phyloP scores from a whole-genome alignment of 2,888 invertebrate genomes.

The Craniophora ligustri region DNA sequence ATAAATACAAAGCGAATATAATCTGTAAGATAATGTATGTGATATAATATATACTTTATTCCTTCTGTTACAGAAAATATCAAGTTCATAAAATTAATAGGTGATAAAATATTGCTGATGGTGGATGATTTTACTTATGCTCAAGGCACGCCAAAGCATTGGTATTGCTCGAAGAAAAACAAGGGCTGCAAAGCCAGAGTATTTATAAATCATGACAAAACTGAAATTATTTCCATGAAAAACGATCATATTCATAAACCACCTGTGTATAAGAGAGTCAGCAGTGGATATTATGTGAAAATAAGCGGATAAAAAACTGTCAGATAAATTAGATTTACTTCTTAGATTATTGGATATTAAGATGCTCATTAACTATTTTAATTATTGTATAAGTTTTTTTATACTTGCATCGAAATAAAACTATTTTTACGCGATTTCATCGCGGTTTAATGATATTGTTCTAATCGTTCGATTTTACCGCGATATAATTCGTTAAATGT shows the following conservation, averaged over 20 bases:
- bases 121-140: not conserved
- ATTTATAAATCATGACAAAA: not conserved
- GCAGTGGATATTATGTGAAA: not conserved
- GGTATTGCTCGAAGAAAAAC: not conserved
- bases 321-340: not conserved
- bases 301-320: constrained; percentile 1
- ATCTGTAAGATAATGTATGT: too few species aligned
- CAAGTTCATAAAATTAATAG: not conserved
- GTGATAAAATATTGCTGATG: not conserved
- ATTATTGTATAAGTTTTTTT: too few species aligned
- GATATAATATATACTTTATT: not conserved
- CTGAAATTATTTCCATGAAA: not conserved
- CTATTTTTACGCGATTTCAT: too few species aligned
- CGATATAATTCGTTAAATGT: too few species aligned
- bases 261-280: not conserved
- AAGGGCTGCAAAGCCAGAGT: not conserved
- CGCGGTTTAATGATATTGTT: too few species aligned
- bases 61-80: not conserved
- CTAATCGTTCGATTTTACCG: too few species aligned
- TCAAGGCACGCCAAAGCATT: not conserved
- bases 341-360: too few species aligned
- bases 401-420: too few species aligned
- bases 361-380: too few species aligned
- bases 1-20: too few species aligned
- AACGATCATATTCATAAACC: not conserved